Percentiles rank a stretch among this genome's conserved stretches.
phyloP scores from a whole-genome alignment of 30 jellyfish, hydroid and myxozoan species.

The Cassiopea xamachana region DNA sequence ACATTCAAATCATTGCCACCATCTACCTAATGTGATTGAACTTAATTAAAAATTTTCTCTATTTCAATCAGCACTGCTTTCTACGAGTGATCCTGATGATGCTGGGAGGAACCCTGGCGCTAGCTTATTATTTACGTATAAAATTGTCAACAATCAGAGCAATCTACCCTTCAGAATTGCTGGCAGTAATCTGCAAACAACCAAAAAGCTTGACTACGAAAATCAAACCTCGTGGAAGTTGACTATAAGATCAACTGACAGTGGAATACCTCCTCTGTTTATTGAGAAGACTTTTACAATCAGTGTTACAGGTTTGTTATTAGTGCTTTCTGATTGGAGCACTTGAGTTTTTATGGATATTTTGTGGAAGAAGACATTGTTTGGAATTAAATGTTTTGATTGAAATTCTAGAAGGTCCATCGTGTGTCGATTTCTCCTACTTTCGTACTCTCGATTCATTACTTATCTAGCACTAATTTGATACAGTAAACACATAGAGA shows the following conservation, averaged over 20 bases:
- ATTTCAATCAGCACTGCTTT: conserved; percentile 39
- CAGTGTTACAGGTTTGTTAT: conserved; percentile 71
- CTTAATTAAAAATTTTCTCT: too few relatives aligned
- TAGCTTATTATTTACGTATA: conserved; percentile 60
- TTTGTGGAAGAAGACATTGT: too few relatives aligned
- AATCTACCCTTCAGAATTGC: conserved; percentile 56
- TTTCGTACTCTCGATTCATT: too few relatives aligned
- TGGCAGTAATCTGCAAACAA: conserved; percentile 50
- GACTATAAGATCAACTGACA: conserved; percentile 68
- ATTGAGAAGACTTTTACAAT: conserved; percentile 43
- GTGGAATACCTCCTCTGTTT: conserved; percentile 76
- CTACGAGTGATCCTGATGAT: conserved; percentile 83
- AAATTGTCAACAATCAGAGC: conserved; percentile 26
- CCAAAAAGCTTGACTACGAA: conserved; percentile 70
- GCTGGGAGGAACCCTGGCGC: not conserved
- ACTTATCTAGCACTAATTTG: too few relatives aligned
- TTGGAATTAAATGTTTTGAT: too few relatives aligned
- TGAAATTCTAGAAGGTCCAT: too few relatives aligned
- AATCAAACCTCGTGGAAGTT: conserved; percentile 67
- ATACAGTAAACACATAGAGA: too few relatives aligned
- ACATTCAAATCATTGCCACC: too few relatives aligned
- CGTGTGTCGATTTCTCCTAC: too few relatives aligned
- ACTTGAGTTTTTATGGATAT: too few relatives aligned
- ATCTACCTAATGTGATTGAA: too few relatives aligned
- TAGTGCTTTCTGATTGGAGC: too few relatives aligned